Base-by-base conservation (phyloP, 1,140 invertebrate species). In the Aethina tumida region DNA sequence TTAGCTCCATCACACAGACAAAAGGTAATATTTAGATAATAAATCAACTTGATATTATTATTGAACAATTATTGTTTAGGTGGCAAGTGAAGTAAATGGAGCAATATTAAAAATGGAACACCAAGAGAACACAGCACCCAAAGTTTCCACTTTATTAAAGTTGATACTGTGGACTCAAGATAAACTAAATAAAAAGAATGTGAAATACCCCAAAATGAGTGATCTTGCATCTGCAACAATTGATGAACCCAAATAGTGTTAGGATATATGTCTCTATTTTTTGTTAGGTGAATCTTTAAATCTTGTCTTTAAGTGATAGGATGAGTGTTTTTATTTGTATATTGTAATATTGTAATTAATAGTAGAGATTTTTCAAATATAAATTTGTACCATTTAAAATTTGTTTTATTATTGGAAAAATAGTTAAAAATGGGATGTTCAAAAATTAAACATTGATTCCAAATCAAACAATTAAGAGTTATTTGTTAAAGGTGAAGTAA, bases 31-130 rank as follows among this genome's bases (percentile, higher is more conserved):
- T 49, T 37, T 14, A 22, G 13, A 6, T 26, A n/a, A 22, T 7
- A 22, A 22, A n/a, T 19, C 9, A 24, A 9, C 20, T 25, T 33
- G 4, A 35, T 18, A 14, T 14, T 5, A 22, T 7, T 22, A 7
- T 22, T 7, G n/a, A 22, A 22, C 6, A 20, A 38, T 41, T 48
- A 51, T 35, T 50, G 68, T 67, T 15, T 55, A 93, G 86, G 89
- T 98, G 56, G 93, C 94, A 8, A 94, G 90, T 69, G 92, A 97
- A 71, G 67, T 98, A 5, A 98, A 98, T 68, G 88, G 92, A 40
- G 91, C 93, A 2, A 96, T 97, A 50, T 67, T 97, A 15, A 86
- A 89, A 56, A 85, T 84, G 64, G 86, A 95, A 60, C 84, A 94
- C 56, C 79, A 82, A 60, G 86, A 91, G 54, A 77, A 81, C 28